These are phyloP conservation scores for Neolamprologus toae DNA, from an alignment of 2,113 vertebrate genomes.

Conservation along the genomic window DNA sequence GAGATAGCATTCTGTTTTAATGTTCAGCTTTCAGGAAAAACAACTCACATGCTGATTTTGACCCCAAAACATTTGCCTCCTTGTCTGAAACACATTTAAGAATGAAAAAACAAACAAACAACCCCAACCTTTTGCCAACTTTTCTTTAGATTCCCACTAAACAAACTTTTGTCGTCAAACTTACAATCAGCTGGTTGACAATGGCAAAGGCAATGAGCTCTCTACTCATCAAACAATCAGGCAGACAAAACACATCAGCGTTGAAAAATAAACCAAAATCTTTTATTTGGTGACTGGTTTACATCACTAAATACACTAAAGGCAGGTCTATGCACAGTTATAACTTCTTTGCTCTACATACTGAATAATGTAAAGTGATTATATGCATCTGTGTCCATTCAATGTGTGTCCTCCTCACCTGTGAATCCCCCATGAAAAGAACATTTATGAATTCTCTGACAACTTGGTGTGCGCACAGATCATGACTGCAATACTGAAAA, in stretches of 20 bases:
- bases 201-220: background rate
- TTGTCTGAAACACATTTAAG: background rate
- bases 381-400: constrained; percentile 39
- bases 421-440: background rate
- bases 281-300: constrained; percentile 61
- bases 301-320: constrained; percentile 53
- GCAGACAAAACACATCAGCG: constrained; percentile 67
- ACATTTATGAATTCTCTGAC: background rate
- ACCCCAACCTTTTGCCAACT: background rate
- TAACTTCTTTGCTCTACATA: constrained; percentile 37
- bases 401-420: background rate
- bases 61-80: background rate
- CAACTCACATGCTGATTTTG: background rate
- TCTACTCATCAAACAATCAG: constrained; percentile 39
- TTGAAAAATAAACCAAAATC: constrained; percentile 72
- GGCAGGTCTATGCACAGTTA: constrained; percentile 48
- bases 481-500: background rate
- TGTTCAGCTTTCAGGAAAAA: background rate
- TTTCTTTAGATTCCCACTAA: background rate
- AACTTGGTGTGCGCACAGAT: background rate
- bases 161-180: background rate
- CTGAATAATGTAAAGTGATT: constrained; percentile 53
- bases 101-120: background rate
- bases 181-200: accelerated
- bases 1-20: background rate